Evolutionary conservation across 2,888 invertebrate genomes (phyloP).

Genomic region (Noctua janthe): DNA sequence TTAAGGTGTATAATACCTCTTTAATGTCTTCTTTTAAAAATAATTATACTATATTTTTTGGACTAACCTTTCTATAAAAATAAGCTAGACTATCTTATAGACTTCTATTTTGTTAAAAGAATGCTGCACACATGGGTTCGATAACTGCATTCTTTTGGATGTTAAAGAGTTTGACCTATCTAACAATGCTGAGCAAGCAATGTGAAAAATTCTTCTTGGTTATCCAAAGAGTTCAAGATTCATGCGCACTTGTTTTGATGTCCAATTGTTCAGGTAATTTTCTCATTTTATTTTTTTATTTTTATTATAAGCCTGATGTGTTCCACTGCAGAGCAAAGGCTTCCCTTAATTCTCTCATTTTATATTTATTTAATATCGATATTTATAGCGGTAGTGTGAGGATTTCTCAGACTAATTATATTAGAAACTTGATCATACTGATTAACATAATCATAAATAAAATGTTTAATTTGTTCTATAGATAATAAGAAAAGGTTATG

Average conservation of each 20-base stretch:
- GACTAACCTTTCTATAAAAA: background rate
- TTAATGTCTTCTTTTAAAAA: background rate
- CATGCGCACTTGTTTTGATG: slow-evolving; percentile 1
- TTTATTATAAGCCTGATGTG: too few relatives aligned
- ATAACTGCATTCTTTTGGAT: background rate
- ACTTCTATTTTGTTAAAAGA: background rate
- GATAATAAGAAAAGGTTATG: background rate
- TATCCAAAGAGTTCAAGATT: background rate
- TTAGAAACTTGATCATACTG: background rate
- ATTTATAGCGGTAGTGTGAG: background rate
- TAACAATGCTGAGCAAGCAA: background rate
- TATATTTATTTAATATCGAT: background rate
- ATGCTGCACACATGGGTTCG: too few relatives aligned
- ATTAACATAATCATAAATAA: background rate
- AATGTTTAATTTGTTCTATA: background rate
- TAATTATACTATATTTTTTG: background rate
- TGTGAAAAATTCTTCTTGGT: background rate
- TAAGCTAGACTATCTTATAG: background rate
- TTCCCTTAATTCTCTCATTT: too few relatives aligned
- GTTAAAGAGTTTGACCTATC: background rate
- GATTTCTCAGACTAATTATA: background rate
- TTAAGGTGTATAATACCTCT: background rate
- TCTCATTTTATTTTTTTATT: background rate
- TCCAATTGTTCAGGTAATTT: background rate
- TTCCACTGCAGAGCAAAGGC: too few relatives aligned